Evolutionary conservation across 2,888 invertebrate species (phyloP).

Genomic region (Phengaris arion): DNA sequence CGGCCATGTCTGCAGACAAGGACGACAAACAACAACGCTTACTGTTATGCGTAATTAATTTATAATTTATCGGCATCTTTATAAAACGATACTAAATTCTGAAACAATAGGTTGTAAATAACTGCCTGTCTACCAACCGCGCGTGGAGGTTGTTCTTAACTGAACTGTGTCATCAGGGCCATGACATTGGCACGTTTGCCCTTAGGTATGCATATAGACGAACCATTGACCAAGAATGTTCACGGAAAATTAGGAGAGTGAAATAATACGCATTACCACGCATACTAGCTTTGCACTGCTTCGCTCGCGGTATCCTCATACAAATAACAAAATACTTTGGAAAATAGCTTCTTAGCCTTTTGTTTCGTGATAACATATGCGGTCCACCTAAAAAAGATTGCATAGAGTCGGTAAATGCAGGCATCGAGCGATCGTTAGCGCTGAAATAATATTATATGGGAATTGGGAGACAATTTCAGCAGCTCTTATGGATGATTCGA

Average conservation of each 20-base stretch:
- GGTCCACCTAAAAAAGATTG: too few species aligned
- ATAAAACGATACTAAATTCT: neutral
- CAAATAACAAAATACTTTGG: neutral
- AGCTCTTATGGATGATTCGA: too few species aligned
- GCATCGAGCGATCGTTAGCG: too few species aligned
- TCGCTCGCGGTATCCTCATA: neutral
- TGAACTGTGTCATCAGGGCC: neutral
- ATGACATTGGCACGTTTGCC: neutral
- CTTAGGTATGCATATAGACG: neutral
- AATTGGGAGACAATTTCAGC: too few species aligned
- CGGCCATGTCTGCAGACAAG: too few species aligned
- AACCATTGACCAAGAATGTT: neutral
- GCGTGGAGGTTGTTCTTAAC: too few species aligned
- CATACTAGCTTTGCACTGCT: neutral
- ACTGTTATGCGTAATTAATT: too few species aligned
- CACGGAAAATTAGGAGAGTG: neutral
- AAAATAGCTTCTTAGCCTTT: neutral
- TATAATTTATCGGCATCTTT: too few species aligned
- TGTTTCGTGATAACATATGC: too few species aligned
- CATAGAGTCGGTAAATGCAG: too few species aligned
- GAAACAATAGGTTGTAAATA: conserved; percentile 2
- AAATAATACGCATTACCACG: neutral
- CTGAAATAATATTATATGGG: too few species aligned
- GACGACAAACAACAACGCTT: too few species aligned
- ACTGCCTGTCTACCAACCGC: neutral